Evolutionary conservation across 2,113 vertebrate genomes (phyloP), one percentile per base, ranked within the genome.

Genomic region (Alligator mississippiensis): DNA sequence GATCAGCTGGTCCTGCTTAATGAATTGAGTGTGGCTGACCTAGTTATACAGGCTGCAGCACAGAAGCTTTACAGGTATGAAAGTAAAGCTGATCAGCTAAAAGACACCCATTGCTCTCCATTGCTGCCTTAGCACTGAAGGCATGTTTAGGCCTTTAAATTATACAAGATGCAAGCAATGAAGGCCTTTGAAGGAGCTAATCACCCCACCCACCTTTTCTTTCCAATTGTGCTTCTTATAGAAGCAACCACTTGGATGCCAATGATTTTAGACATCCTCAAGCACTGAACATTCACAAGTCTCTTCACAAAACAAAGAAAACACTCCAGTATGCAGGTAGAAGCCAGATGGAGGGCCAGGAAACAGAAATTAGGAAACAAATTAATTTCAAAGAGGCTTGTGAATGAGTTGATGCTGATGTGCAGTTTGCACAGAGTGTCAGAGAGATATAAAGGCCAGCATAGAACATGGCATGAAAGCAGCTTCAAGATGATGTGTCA

Each of bases 81-180:
- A 47, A 47, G 47, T 47, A 47, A 47, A 47, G 47, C 7, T 47
- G 47, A 47, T 47, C 47, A 47, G 47, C 47, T 47, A 47, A 47
- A 47, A 47, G 47, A 47, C 9, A 47, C 47, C 47, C 47, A 47
- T 47, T 47, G 47, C 47, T 47, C 9, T 47, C 47, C 8, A 47
- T 47, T 47, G 47, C 47, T 47, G 47, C 47, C 47, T 47, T 47
- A 47, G 47, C 47, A 47, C 47, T 47, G 9, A 47, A 47, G 47
- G 47, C 47, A 9, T 47, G 47, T 47, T 47, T 47, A 21, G 19
- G 68, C 68, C 68, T 72, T 38, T 21, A 11, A 72, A 30, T 72
- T 72, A 34, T 22, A 60, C 54, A 18, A 0, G 1, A 19, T 30
- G 18, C 18, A 9, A 19, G 28, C 21, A 60, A 60, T 1, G 0